Evolutionary conservation across 2,113 vertebrate species (phyloP), one percentile per base, ranked within the genome.

Genomic region (Triplophysa dalaica): DNA sequence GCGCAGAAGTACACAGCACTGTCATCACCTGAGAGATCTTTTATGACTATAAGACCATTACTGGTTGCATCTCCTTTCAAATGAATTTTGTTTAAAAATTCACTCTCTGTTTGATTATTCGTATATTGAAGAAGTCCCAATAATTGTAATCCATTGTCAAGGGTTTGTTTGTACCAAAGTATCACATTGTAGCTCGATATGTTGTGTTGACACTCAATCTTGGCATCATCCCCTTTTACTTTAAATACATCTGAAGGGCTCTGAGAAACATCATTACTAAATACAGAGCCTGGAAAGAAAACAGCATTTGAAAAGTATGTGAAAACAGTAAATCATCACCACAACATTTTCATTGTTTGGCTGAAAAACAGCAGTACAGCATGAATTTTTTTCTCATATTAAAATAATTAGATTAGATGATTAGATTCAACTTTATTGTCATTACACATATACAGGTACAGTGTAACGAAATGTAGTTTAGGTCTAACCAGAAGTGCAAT

Each of bases 151-250:
- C 64, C 6, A 33, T 3, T 43, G 11, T 68, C 19, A 2, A 65
- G 22, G 7, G 2, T 10, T 22, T 87, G 84, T 12, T 86, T 85
- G 85, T 87, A 89, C 89, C 88, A 89, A n/a, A 77, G 56, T 4
- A 89, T 84, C 24, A 0, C 9, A 3, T 88, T 75, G 52, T 77
- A 72, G 65, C 0, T 64, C 2, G 54, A 58, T 21, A 58, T 58
- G n/a, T n/a, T 58, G 54, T 58, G 54, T n/a, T n/a, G 1, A 16
- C 54, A 58, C 54, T 58, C 54, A 58, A 58, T 7, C 19, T 58
- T 4, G 1, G 19, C 54, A 58, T 58, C 1, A 8, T 9, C 54
- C 19, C 54, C 54, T 10, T 58, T 58, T 9, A n/a, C n/a, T 58
- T 58, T 58, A 10, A 58, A 21, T 58, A n/a, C 4, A 21, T 58